Evolutionary conservation across 1,140 invertebrate species (phyloP).

Genomic region (Whitmania pigra): DNA sequence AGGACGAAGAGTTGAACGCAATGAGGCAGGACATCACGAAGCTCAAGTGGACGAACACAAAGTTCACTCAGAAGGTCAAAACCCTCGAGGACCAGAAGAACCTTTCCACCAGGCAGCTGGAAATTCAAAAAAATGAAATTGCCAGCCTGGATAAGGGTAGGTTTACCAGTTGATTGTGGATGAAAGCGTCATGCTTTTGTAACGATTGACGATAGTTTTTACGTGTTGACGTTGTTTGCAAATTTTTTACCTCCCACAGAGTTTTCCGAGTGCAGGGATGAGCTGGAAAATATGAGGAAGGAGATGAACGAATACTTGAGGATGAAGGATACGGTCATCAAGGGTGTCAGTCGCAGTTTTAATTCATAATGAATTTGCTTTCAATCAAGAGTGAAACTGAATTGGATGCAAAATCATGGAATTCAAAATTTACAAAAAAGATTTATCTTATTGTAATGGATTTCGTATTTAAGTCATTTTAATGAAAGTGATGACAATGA

Average conservation of each 20-base stretch:
- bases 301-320: conserved; percentile 5
- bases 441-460: too few species aligned
- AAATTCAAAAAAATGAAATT: conserved; percentile 39
- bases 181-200: conserved; percentile 21
- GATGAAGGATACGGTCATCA: neutral
- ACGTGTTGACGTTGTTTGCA: conserved; percentile 37
- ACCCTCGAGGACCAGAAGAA: conserved; percentile 39
- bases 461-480: too few species aligned
- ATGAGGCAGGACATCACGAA: conserved; percentile 39
- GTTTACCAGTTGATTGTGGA: neutral
- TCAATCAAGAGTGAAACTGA: too few species aligned
- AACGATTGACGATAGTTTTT: conserved; percentile 38
- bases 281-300: neutral
- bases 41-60: conserved; percentile 38
- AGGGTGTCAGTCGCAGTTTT: neutral
- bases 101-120: conserved; percentile 39
- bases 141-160: conserved; percentile 39
- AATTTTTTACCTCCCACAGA: conserved; percentile 39
- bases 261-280: conserved; percentile 36
- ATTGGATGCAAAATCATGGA: too few species aligned
- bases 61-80: conserved; percentile 37
- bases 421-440: too few species aligned
- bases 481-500: too few species aligned
- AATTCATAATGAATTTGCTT: too few species aligned
- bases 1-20: conserved; percentile 40